Conservation (phyloP, 2,888 invertebrate species). For the Drosophila borealis region DNA sequence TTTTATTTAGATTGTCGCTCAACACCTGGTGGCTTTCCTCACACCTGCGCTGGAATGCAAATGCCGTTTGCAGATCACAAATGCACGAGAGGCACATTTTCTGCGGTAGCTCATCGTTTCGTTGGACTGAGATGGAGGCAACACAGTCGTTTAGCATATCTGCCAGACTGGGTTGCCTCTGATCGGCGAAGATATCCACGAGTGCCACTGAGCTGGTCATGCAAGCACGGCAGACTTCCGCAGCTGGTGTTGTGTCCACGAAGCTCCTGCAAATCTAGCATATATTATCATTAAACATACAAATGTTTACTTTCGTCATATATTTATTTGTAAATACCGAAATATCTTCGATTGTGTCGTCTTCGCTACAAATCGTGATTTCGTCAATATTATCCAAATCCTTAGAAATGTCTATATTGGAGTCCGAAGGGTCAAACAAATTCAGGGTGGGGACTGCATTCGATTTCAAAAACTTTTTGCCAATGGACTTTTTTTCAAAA, state of each 20-base stretch:
- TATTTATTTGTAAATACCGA: too few relatives aligned
- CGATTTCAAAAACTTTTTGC: too few relatives aligned
- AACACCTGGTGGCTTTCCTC: slow-evolving; percentile 28
- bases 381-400: too few relatives aligned
- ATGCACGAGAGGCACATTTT: slow-evolving; percentile 43
- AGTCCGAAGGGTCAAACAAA: too few relatives aligned
- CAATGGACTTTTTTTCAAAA: too few relatives aligned
- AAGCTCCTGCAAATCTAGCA: background rate
- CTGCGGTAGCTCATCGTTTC: slow-evolving; percentile 36
- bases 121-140: slow-evolving; percentile 9
- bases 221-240: slow-evolving; percentile 46
- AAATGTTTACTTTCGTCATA: too few relatives aligned
- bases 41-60: slow-evolving; percentile 40
- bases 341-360: background rate
- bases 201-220: slow-evolving; percentile 36
- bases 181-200: slow-evolving; percentile 46
- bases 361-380: too few relatives aligned
- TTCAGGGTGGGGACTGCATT: too few relatives aligned
- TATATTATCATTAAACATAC: background rate
- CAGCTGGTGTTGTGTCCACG: background rate
- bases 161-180: slow-evolving; percentile 24
- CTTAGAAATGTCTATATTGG: too few relatives aligned
- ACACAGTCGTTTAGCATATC: slow-evolving; percentile 41
- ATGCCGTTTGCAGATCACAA: slow-evolving; percentile 39
- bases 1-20: background rate